These are phyloP conservation scores for Eucriotettix oculatus DNA, from an alignment of 2,888 invertebrate species.

Conservation along the genomic window DNA sequence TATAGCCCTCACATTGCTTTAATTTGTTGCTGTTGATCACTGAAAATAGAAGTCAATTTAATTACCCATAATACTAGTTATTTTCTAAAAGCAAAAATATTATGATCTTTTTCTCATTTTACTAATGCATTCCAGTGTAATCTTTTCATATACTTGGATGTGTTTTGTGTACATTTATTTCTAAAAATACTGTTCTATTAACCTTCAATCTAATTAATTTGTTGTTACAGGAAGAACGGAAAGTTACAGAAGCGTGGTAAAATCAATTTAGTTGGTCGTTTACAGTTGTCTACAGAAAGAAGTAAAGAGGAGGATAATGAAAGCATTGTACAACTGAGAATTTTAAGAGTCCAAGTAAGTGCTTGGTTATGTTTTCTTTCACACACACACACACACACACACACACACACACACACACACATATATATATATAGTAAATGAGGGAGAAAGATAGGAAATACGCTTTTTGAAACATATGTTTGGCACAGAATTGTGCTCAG, in stretches of 20 bases:
- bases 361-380: too few species aligned
- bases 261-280: conserved; percentile 86
- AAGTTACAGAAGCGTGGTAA: conserved; percentile 90
- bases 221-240: conserved; percentile 62
- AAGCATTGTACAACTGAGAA: conserved; percentile 91
- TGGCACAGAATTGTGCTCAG: too few species aligned
- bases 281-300: conserved; percentile 88
- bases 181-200: too few species aligned
- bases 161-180: conserved; percentile 19
- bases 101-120: conserved; percentile 1
- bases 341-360: conserved; percentile 58
- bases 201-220: background rate
- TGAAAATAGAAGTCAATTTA: background rate
- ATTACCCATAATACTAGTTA: background rate
- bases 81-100: background rate
- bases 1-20: too few species aligned
- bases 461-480: too few species aligned
- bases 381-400: too few species aligned
- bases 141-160: conserved; percentile 1
- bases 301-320: conserved; percentile 96
- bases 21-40: background rate
- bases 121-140: background rate
- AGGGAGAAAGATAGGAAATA: too few species aligned
- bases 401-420: too few species aligned
- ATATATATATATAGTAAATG: too few species aligned